Conservation (phyloP, 1,140 invertebrate species). For the Calliphora vicina region DNA sequence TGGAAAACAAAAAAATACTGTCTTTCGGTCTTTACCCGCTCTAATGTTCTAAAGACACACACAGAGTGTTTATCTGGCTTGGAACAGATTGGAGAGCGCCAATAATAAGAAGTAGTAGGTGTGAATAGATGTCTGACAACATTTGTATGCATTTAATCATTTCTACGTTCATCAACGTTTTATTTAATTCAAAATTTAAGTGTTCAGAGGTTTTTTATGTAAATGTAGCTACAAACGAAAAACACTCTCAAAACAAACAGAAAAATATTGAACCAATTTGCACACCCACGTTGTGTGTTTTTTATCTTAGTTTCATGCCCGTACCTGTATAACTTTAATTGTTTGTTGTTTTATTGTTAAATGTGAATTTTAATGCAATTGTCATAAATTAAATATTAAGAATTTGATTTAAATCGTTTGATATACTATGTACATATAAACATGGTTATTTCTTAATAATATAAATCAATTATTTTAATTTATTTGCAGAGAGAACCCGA, state of each 20-base stretch:
- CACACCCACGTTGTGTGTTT: neutral
- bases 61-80: too few species aligned
- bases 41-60: too few species aligned
- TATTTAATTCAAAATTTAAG: neutral
- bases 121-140: neutral
- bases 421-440: too few species aligned
- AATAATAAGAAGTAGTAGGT: neutral
- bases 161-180: neutral
- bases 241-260: too few species aligned
- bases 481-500: neutral
- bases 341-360: neutral
- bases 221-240: neutral
- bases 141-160: neutral
- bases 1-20: neutral
- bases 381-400: neutral
- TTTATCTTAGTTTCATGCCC: neutral
- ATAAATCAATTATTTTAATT: neutral
- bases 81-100: neutral
- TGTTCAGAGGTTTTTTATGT: neutral
- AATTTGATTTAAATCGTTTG: neutral
- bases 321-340: neutral
- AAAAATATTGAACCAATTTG: slow-evolving; percentile 8
- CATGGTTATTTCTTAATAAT: neutral
- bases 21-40: too few species aligned
- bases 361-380: neutral